Conservation (phyloP, 2,113 vertebrate species). For the Chaetura pelagica region DNA sequence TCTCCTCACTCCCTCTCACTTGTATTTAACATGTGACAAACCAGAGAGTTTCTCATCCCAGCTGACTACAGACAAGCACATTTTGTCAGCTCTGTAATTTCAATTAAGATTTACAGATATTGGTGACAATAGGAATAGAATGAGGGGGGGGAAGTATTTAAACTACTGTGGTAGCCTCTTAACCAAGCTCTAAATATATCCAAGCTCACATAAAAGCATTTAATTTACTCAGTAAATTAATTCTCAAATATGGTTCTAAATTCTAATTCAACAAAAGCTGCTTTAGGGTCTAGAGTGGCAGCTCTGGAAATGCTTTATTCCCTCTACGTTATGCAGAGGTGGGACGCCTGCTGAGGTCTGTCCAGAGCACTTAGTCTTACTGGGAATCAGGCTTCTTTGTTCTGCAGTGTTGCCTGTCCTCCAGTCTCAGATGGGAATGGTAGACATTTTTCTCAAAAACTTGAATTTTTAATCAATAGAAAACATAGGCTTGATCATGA, state of each 20-base stretch:
- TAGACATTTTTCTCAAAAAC: not conserved
- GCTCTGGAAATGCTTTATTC: not conserved
- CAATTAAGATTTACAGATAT: slow-evolving; percentile 67
- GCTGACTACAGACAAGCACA: not conserved
- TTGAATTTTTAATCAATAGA: not conserved
- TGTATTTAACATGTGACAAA: not conserved
- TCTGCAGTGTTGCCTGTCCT: not conserved
- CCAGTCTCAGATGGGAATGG: not conserved
- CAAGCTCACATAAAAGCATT: not conserved
- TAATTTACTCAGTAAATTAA: slow-evolving; percentile 37
- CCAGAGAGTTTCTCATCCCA: not conserved
- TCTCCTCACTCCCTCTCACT: too few species aligned
- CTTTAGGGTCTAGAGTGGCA: not conserved
- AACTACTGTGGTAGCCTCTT: not conserved
- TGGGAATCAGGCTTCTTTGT: not conserved
- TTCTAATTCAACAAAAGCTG: not conserved
- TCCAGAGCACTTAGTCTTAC: not conserved
- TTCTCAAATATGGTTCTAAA: not conserved
- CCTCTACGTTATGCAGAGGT: not conserved
- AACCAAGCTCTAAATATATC: not conserved
- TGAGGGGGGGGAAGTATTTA: not conserved
- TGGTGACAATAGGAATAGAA: not conserved
- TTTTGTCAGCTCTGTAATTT: slow-evolving; percentile 28
- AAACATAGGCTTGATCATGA: not conserved
- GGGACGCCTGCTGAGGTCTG: not conserved